These are phyloP conservation scores for Synanthedon formicaeformis DNA, from an alignment of 2,888 invertebrate species.

Conservation along the genomic window DNA sequence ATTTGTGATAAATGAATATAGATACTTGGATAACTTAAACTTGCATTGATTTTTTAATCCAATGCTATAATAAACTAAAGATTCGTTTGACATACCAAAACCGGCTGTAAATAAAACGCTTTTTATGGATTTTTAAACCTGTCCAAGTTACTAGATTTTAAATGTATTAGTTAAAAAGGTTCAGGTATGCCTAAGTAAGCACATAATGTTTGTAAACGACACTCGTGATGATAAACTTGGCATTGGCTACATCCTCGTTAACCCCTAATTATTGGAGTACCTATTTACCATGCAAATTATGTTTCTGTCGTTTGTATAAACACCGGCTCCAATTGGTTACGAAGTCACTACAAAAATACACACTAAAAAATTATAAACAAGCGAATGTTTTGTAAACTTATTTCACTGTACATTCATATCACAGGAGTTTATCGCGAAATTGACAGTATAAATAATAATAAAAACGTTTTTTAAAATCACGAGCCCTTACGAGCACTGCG, in stretches of 20 bases:
- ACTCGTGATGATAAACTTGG: conserved; percentile 23
- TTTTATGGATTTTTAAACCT: too few species aligned
- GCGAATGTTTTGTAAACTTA: neutral
- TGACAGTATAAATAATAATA: conserved; percentile 1
- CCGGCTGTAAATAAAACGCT: too few species aligned
- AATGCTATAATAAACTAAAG: too few species aligned
- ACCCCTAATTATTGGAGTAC: conserved; percentile 20
- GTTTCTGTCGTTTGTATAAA: conserved; percentile 14
- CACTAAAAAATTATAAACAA: neutral
- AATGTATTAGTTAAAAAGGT: too few species aligned
- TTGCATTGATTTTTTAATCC: too few species aligned
- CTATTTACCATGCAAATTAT: conserved; percentile 40
- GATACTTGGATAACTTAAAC: too few species aligned
- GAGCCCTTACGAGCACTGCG: conserved; percentile 46
- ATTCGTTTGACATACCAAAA: too few species aligned
- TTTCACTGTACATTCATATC: neutral
- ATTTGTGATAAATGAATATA: too few species aligned
- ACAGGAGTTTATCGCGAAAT: conserved; percentile 2
- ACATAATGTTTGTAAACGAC: too few species aligned
- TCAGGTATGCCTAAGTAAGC: too few species aligned
- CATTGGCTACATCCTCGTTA: conserved; percentile 41
- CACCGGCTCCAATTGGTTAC: conserved; percentile 15
- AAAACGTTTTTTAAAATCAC: conserved; percentile 1
- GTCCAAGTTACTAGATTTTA: too few species aligned
- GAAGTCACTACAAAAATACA: neutral